phyloP scores from a whole-genome alignment of 2,113 vertebrate species.

The Phoxinus phoxinus region DNA sequence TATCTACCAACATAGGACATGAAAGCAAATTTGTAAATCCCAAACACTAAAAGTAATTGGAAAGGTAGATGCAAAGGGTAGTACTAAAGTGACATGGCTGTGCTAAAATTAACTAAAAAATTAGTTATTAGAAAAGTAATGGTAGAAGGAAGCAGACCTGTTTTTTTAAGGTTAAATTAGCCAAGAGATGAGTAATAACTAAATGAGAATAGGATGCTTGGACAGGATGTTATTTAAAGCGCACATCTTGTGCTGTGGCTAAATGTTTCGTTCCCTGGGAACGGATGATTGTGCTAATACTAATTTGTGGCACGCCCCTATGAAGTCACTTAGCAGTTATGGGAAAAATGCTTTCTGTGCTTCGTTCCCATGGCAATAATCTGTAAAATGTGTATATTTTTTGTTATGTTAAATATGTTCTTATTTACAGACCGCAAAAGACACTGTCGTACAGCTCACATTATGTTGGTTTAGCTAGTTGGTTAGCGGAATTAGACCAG shows the following conservation, averaged over 20 bases:
- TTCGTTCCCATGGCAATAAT: neutral
- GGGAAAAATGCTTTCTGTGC: neutral
- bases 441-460: neutral
- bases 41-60: slow-evolving; percentile 93
- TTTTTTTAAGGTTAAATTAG: slow-evolving; percentile 23
- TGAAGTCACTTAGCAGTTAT: neutral
- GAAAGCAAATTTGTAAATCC: slow-evolving; percentile 80
- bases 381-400: neutral
- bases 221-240: slow-evolving; percentile 37
- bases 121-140: slow-evolving; percentile 63
- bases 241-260: neutral
- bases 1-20: slow-evolving; percentile 77
- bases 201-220: slow-evolving; percentile 40
- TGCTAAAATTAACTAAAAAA: slow-evolving; percentile 66
- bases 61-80: slow-evolving; percentile 77
- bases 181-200: slow-evolving; percentile 19
- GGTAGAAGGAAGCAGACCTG: slow-evolving; percentile 31
- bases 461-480: slow-evolving; percentile 21
- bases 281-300: neutral
- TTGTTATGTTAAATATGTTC: neutral
- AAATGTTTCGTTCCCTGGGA: slow-evolving; percentile 5
- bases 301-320: slow-evolving; percentile 9
- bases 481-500: slow-evolving; percentile 16
- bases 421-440: neutral
- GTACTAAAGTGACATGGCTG: slow-evolving; percentile 72